Conservation (phyloP, 2,797 vertebrate genomes). For the Myotis daubentonii region DNA sequence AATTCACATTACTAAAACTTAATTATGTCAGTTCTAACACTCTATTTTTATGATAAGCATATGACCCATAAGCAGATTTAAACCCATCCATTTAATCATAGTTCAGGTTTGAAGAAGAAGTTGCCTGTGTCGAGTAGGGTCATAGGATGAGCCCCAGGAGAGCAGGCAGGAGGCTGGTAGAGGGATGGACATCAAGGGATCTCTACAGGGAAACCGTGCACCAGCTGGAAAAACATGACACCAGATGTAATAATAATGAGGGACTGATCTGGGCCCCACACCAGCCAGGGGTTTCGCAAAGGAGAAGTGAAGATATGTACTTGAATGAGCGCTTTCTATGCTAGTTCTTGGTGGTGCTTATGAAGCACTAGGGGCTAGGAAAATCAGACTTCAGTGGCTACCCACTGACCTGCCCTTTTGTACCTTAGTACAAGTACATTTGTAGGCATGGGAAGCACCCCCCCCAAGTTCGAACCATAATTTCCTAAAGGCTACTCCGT, state of each 20-base stretch:
- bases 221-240: conserved; percentile 63
- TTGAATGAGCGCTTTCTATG: conserved; percentile 24
- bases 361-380: background rate
- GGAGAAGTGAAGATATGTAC: background rate
- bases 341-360: background rate
- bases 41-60: background rate
- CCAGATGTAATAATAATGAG: conserved; percentile 50
- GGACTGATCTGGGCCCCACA: background rate
- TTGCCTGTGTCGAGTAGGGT: background rate
- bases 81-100: conserved; percentile 10
- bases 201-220: background rate
- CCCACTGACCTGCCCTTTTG: background rate
- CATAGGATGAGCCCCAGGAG: background rate
- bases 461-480: background rate
- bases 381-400: background rate
- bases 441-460: background rate
- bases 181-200: conserved; percentile 42
- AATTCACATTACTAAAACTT: conserved; percentile 35
- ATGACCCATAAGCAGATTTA: conserved; percentile 25
- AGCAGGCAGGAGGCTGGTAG: background rate
- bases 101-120: conserved; percentile 25
- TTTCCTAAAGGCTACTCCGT: background rate
- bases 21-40: conserved; percentile 1
- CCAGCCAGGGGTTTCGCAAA: background rate
- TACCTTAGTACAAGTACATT: background rate